Evolutionary conservation across 2,888 invertebrate genomes (phyloP).

Genomic region (Zhuqinia jingwanae): DNA sequence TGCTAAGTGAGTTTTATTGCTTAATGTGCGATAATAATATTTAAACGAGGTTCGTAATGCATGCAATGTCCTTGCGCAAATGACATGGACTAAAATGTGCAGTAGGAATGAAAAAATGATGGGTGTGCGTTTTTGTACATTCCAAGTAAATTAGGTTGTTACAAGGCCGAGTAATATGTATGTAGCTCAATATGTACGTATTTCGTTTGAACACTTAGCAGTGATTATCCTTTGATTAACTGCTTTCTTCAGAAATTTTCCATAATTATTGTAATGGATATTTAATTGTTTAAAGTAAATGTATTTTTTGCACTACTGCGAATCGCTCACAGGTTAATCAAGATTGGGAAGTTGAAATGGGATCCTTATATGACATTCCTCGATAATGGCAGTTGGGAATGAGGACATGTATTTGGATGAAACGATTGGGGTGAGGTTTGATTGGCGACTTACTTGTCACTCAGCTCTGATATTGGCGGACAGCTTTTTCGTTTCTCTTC

Average conservation of each 20-base stretch:
- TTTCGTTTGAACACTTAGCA: slow-evolving; percentile 31
- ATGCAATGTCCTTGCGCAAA: background rate
- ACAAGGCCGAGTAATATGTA: slow-evolving; percentile 11
- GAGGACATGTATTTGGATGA: background rate
- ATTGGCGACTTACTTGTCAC: no score
- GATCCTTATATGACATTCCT: no score
- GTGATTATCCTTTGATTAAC: slow-evolving; percentile 35
- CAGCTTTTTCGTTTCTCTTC: no score
- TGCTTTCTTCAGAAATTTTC: slow-evolving; percentile 11
- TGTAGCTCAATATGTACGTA: slow-evolving; percentile 34
- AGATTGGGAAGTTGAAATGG: background rate
- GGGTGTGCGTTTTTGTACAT: background rate
- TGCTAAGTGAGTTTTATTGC: background rate
- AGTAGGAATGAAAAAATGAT: background rate
- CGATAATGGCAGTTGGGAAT: background rate
- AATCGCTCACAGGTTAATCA: slow-evolving; percentile 16
- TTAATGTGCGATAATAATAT: background rate
- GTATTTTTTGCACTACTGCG: slow-evolving; percentile 23
- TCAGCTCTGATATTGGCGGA: no score
- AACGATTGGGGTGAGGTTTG: background rate
- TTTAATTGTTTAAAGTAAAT: background rate
- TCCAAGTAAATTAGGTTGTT: background rate
- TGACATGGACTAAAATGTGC: background rate
- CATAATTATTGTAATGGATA: background rate
- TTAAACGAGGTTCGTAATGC: background rate